These are phyloP conservation scores for Danionella cerebrum DNA, from an alignment of 2,113 vertebrate genomes.

Conservation along the genomic window DNA sequence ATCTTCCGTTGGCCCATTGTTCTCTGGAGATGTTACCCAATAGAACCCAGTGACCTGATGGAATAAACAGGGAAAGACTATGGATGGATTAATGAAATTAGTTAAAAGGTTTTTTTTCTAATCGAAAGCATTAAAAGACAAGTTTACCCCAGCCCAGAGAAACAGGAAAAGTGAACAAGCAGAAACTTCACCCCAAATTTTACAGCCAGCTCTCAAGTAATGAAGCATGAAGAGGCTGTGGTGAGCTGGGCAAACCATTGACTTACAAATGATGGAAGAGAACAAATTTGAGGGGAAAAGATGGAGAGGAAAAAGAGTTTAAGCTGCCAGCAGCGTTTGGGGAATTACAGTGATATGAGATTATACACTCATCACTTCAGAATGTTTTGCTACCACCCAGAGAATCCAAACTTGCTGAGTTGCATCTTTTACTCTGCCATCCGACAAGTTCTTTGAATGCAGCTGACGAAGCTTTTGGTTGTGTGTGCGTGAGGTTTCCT, in stretches of 20 bases:
- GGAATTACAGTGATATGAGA: constrained; percentile 69
- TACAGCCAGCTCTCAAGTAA: constrained; percentile 33
- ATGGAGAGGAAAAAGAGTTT: constrained; percentile 59
- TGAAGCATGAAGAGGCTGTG: constrained; percentile 28
- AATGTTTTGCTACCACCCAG: constrained; percentile 58
- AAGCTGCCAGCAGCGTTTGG: constrained; percentile 64
- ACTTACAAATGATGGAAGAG: constrained; percentile 64
- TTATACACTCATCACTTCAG: constrained; percentile 73
- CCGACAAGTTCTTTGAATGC: constrained; percentile 64
- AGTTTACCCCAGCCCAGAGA: constrained; percentile 6
- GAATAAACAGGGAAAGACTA: too few species aligned
- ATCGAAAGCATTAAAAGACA: background rate
- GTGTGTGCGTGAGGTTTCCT: constrained; percentile 54
- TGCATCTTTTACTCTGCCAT: constrained; percentile 61
- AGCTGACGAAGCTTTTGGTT: constrained; percentile 65
- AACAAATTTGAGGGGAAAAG: constrained; percentile 54
- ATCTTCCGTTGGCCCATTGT: too few species aligned
- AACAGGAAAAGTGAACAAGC: constrained; percentile 9
- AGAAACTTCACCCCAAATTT: constrained; percentile 37
- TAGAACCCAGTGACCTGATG: too few species aligned
- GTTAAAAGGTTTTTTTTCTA: too few species aligned
- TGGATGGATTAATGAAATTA: too few species aligned
- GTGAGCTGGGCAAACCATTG: constrained; percentile 44
- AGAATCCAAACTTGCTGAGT: constrained; percentile 67
- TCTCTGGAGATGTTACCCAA: too few species aligned